These are phyloP conservation scores for Pluvialis apricaria DNA, from an alignment of 2,113 vertebrate genomes.

Conservation along the genomic window DNA sequence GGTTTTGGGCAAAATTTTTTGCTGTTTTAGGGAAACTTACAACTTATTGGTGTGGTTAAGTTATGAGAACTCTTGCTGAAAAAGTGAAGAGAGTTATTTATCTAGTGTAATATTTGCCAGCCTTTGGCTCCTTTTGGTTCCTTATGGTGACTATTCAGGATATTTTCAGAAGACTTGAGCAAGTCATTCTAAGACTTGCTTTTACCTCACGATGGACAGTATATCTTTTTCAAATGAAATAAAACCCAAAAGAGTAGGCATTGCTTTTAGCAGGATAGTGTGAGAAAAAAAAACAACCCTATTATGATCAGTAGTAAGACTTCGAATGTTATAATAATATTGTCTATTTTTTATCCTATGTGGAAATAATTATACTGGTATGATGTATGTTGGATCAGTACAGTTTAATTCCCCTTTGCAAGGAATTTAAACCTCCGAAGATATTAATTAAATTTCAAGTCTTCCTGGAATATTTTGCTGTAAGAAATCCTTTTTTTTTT, in stretches of 20 bases:
- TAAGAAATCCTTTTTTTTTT: neutral
- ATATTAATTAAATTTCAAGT: constrained; percentile 32
- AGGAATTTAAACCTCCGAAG: neutral
- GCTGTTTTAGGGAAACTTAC: neutral
- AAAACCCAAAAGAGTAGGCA: rapidly evolving
- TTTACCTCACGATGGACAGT: neutral
- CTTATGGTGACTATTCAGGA: no score
- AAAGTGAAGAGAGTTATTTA: neutral
- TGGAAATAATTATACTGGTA: neutral
- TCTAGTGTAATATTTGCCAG: neutral
- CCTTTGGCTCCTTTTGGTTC: neutral
- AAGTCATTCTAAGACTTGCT: neutral
- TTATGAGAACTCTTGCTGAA: neutral
- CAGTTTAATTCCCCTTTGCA: neutral
- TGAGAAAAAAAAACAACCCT: neutral
- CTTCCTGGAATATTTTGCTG: neutral
- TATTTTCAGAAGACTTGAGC: neutral
- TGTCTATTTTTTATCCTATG: neutral
- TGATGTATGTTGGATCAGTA: neutral
- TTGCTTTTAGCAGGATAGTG: neutral
- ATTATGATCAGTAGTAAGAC: neutral
- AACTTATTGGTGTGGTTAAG: neutral
- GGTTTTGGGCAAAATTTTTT: neutral
- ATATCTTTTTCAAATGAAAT: neutral
- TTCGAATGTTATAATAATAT: neutral